Evolutionary conservation across 2,797 vertebrate species (phyloP).

Genomic region (Perodicticus potto): DNA sequence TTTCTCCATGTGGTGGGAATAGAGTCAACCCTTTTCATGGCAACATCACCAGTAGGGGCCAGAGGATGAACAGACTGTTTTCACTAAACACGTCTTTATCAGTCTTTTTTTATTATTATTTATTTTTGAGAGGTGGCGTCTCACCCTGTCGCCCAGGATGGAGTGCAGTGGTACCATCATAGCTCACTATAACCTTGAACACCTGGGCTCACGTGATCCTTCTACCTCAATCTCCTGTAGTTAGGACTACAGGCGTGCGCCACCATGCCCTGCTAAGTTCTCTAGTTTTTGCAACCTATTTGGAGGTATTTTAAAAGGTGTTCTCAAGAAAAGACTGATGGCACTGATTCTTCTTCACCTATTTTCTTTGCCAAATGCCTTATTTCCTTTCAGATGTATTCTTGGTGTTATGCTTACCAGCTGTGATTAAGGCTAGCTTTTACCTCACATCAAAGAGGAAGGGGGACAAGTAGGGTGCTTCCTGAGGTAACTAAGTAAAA

Average conservation of each 20-base stretch:
- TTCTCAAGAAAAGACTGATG: neutral
- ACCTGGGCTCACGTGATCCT: neutral
- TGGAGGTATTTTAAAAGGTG: constrained; percentile 1
- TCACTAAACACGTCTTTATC: neutral
- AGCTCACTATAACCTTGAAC: neutral
- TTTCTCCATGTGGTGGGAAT: neutral
- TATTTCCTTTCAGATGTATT: constrained; percentile 9
- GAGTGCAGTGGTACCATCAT: neutral
- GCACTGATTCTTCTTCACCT: neutral
- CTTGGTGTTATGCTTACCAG: neutral
- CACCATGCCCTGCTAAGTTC: neutral
- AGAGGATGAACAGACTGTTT: neutral
- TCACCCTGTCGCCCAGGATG: neutral
- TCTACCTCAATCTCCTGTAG: neutral
- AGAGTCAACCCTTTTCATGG: neutral
- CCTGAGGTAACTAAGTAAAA: constrained; percentile 31
- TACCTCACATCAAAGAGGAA: constrained; percentile 19
- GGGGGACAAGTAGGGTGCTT: neutral
- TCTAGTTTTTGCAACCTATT: neutral
- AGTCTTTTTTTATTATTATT: neutral
- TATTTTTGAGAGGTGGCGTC: neutral
- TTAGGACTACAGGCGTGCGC: neutral
- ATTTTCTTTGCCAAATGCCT: constrained; percentile 9
- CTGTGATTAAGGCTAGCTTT: neutral
- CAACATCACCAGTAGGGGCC: neutral